Evolutionary conservation across 2,888 invertebrate genomes (phyloP).

Genomic region (Dynastes hyllus): DNA sequence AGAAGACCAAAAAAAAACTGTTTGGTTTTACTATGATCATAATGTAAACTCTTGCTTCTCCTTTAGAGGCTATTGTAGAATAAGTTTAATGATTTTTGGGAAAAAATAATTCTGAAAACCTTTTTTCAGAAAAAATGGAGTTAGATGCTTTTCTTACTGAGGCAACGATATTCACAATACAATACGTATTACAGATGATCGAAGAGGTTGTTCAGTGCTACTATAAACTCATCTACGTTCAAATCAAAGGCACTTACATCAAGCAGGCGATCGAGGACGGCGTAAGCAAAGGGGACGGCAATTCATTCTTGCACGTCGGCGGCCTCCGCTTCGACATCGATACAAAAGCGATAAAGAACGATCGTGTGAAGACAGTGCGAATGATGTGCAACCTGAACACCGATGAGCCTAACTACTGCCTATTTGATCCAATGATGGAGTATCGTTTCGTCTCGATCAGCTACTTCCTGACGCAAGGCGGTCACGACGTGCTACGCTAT

Average conservation of each 20-base stretch:
- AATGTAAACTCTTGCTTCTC: too few species aligned
- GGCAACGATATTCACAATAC: too few species aligned
- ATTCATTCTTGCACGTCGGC: slow-evolving; percentile 5
- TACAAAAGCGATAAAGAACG: not conserved
- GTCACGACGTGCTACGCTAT: slow-evolving; percentile 18
- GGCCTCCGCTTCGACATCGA: slow-evolving; percentile 27
- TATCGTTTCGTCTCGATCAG: not conserved
- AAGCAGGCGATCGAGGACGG: slow-evolving; percentile 14
- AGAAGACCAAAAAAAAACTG: too few species aligned
- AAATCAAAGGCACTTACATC: not conserved
- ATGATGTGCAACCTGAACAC: not conserved
- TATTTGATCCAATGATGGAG: not conserved
- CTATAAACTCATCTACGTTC: not conserved
- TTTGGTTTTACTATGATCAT: too few species aligned
- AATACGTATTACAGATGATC: not conserved
- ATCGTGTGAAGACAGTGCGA: slow-evolving; percentile 19
- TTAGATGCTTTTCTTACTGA: too few species aligned
- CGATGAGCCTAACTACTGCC: not conserved
- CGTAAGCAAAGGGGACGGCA: not conserved
- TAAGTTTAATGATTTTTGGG: too few species aligned
- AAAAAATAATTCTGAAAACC: too few species aligned
- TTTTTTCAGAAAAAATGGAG: too few species aligned
- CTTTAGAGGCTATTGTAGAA: too few species aligned
- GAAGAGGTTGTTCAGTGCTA: not conserved
- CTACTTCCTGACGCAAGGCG: slow-evolving; percentile 7